A percentile compares a stretch with the other conserved stretches of the same genome.
Evolutionary conservation across 2,888 invertebrate genomes (phyloP).

Genomic region (Therioaphis trifolii): DNA sequence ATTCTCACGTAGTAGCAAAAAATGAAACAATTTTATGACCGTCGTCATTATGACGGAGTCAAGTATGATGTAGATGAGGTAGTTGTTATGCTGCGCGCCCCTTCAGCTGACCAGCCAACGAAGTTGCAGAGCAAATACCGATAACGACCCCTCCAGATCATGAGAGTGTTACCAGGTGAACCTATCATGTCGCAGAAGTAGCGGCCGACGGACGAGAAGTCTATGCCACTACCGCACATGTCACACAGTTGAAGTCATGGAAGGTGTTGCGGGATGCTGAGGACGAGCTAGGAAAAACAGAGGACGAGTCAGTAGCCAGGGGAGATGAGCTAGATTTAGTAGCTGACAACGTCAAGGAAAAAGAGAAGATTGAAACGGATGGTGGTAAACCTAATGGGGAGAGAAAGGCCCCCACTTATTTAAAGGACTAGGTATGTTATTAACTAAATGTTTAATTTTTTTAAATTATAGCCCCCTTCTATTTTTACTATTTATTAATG

Average conservation of each 20-base stretch:
- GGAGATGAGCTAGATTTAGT: no score
- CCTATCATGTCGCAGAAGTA: neutral
- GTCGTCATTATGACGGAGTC: neutral
- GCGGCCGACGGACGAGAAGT: neutral
- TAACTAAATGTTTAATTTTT: no score
- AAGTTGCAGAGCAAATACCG: neutral
- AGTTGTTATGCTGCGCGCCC: neutral
- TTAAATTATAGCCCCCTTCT: no score
- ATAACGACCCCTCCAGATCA: neutral
- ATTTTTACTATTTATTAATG: no score
- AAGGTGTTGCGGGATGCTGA: no score
- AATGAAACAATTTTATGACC: neutral
- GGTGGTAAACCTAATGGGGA: no score
- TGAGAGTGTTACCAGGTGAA: neutral
- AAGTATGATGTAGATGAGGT: neutral
- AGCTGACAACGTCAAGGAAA: no score
- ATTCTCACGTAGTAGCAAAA: neutral
- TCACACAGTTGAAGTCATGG: neutral
- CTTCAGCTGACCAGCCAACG: neutral
- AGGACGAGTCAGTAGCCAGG: no score
- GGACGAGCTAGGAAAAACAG: no score
- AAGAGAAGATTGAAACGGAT: no score
- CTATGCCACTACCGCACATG: neutral
- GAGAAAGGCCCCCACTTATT: no score
- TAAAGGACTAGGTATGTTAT: no score